Percentiles rank a stretch among this genome's conserved stretches.
These are phyloP conservation scores for Notechis scutatus DNA, from an alignment of 2,113 vertebrate genomes.

Conservation along the genomic window DNA sequence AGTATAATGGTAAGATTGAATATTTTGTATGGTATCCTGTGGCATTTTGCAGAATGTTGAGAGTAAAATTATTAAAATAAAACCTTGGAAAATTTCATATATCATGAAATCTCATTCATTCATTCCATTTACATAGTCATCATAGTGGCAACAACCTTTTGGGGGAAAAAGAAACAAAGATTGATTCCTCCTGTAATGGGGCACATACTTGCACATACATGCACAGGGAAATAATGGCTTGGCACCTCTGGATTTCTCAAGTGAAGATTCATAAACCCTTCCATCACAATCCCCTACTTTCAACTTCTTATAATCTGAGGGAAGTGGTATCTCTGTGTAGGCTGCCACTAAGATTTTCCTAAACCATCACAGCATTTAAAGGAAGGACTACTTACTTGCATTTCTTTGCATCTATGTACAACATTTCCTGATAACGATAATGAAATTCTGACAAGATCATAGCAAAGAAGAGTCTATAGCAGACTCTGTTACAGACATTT, in stretches of 20 bases:
- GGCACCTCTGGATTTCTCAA: neutral
- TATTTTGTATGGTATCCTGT: neutral
- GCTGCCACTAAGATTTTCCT: neutral
- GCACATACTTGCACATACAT: neutral
- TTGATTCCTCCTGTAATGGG: neutral
- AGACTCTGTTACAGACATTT: neutral
- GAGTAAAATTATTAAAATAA: neutral
- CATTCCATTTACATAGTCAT: neutral
- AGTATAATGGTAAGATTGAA: neutral
- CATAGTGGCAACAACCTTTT: neutral
- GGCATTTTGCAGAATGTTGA: neutral
- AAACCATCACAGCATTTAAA: neutral
- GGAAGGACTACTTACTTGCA: neutral
- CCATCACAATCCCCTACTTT: neutral
- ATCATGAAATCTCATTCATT: neutral
- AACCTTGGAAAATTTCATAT: neutral
- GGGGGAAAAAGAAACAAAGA: neutral
- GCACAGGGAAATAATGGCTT: neutral
- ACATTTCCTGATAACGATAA: neutral
- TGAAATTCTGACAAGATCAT: neutral
- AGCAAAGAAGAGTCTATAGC: neutral
- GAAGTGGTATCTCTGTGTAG: neutral
- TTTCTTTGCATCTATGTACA: neutral
- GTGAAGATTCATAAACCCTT: neutral
- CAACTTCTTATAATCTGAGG: neutral